Conservation (phyloP, 2,113 vertebrate species). For the Leptobrachium leishanense region DNA sequence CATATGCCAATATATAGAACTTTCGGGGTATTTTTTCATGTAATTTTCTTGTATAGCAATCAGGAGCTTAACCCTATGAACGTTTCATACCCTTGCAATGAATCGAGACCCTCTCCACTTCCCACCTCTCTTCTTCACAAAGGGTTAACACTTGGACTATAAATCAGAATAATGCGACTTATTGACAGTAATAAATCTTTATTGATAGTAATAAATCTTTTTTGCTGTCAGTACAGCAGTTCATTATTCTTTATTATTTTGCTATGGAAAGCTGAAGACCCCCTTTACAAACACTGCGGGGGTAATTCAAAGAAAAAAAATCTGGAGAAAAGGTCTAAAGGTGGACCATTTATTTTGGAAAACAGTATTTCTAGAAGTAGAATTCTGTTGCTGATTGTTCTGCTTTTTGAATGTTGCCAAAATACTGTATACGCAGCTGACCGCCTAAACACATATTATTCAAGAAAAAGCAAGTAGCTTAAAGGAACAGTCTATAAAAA, state of each 20-base stretch:
- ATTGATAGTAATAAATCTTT: constrained; percentile 41
- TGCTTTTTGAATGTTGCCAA: no score
- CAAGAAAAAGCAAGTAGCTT: no score
- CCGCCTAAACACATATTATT: no score
- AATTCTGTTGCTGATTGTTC: no score
- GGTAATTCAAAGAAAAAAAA: no score
- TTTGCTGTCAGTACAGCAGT: constrained; percentile 6
- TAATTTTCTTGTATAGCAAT: constrained; percentile 40
- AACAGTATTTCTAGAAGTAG: no score
- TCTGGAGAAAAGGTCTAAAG: no score
- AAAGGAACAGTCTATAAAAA: no score
- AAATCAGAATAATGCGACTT: constrained; percentile 31
- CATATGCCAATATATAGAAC: constrained; percentile 21
- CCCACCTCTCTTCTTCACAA: background rate
- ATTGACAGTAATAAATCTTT: constrained; percentile 38
- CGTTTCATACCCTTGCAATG: background rate
- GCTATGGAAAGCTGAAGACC: background rate
- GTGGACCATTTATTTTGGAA: no score
- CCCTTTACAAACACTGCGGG: background rate
- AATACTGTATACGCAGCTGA: no score
- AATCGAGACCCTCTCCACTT: background rate
- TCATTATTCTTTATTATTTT: constrained; percentile 27
- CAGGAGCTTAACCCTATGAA: constrained; percentile 12
- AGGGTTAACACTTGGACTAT: constrained; percentile 6
- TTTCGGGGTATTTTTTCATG: constrained; percentile 12